These are phyloP conservation scores for Machimus atricapillus DNA, from an alignment of 2,888 invertebrate genomes.

Conservation along the genomic window DNA sequence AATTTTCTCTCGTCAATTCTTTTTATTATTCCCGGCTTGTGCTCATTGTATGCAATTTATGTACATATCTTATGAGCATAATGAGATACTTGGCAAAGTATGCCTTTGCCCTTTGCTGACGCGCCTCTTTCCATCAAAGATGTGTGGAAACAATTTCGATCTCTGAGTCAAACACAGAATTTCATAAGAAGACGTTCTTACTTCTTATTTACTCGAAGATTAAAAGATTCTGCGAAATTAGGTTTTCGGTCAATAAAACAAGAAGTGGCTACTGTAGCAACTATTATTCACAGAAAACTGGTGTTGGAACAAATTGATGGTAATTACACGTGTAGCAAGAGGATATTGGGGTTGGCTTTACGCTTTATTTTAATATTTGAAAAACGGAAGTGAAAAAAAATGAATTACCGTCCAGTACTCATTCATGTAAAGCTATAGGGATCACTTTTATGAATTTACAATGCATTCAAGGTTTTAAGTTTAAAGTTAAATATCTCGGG, in stretches of 20 bases:
- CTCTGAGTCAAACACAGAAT: neutral
- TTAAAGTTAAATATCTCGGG: no score
- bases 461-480: no score
- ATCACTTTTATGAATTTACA: no score
- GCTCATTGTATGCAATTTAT: conserved; percentile 5
- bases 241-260: neutral
- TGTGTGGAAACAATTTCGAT: neutral
- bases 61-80: conserved; percentile 4
- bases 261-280: neutral
- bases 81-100: neutral
- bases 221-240: neutral
- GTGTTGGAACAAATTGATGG: neutral
- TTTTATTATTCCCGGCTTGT: neutral
- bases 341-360: no score
- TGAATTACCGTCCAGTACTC: no score
- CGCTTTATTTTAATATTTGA: no score
- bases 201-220: neutral
- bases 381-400: no score
- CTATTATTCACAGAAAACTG: neutral
- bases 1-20: neutral
- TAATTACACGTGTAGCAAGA: no score
- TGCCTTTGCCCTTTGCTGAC: neutral
- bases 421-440: no score
- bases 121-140: neutral
- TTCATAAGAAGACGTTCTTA: neutral